These are phyloP conservation scores for Drosophila yakuba DNA, from an alignment of 1,140 invertebrate species.

Conservation along the genomic window DNA sequence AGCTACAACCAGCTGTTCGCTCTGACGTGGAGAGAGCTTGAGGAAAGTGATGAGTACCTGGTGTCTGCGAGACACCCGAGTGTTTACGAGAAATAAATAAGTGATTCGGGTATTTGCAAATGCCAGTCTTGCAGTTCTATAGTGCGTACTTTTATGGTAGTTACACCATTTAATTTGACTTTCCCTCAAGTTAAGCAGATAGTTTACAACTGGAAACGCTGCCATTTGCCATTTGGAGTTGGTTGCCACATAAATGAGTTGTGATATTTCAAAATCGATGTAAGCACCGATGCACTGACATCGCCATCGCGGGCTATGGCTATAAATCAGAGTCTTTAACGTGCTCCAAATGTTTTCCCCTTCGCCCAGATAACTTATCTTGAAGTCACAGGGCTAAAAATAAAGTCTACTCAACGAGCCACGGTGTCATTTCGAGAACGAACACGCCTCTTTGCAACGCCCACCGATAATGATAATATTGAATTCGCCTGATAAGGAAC, in stretches of 20 bases:
- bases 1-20: too few species aligned
- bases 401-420: conserved; percentile 8
- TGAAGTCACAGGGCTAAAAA: conserved; percentile 50
- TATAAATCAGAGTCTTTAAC: conserved; percentile 70
- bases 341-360: conserved; percentile 26
- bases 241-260: not conserved
- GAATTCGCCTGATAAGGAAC: conserved; percentile 61
- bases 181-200: not conserved
- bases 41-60: too few species aligned
- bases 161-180: conserved; percentile 2
- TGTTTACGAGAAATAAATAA: too few species aligned
- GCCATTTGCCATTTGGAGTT: not conserved
- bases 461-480: conserved; percentile 51
- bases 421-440: conserved; percentile 10
- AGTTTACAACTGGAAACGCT: not conserved
- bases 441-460: conserved; percentile 8
- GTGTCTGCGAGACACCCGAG: too few species aligned
- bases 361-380: conserved; percentile 2
- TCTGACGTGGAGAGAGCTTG: too few species aligned
- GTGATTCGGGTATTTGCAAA: too few species aligned
- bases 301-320: conserved; percentile 60
- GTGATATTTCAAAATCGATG: conserved; percentile 35
- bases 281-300: conserved; percentile 59
- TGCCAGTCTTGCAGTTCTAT: too few species aligned
- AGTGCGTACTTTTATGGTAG: not conserved